Evolutionary conservation across 2,888 invertebrate genomes (phyloP), one percentile per base, ranked within the genome.

Genomic region (Leistus spinibarbis): DNA sequence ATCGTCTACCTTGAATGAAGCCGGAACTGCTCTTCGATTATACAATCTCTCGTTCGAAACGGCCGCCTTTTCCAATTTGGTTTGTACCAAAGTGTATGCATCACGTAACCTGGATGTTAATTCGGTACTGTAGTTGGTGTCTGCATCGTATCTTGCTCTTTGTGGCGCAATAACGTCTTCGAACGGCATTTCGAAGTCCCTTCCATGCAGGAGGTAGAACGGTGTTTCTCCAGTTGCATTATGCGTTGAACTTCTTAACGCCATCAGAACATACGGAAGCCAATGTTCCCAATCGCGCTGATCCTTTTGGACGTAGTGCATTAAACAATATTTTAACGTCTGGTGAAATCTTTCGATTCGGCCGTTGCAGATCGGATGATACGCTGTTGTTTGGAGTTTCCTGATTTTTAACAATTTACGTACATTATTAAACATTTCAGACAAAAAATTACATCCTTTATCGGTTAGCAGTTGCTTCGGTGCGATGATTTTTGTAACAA

Each of bases 281-380:
- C 79, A 79, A 19, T 77, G 53, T 54, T 83, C 82, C 82, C 82
- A 83, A 64, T 81, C 78, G n/a, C 62, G 17, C 17, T 79, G 78
- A 4, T 79, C 68, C 54, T 78, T 57, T 0, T 69, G 24, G 0
- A 82, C 78, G 63, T 79, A 82, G 63, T 82, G 81, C 1, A 79
- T 78, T 3, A 82, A 53, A 65, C 78, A 78, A 22, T 80, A 78
- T 64, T 79, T 81, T 0, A 83, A 57, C 0, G 78, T 76, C 27
- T 4, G 27, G 27, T 27, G 27, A 7, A 27, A 27, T 27, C 27
- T 27, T 27, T 27, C 27, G 27, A 27, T 27, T 27, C 7, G 27
- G 4, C 27, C 27, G 27, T 27, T 27, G 7, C 27, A 27, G 4
- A 27, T 27, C 7, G 27, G 27, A 7, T 27, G 27, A 27, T 27